phyloP scores from a whole-genome alignment of 2,797 vertebrate species.

The Pipistrellus nathusii region DNA sequence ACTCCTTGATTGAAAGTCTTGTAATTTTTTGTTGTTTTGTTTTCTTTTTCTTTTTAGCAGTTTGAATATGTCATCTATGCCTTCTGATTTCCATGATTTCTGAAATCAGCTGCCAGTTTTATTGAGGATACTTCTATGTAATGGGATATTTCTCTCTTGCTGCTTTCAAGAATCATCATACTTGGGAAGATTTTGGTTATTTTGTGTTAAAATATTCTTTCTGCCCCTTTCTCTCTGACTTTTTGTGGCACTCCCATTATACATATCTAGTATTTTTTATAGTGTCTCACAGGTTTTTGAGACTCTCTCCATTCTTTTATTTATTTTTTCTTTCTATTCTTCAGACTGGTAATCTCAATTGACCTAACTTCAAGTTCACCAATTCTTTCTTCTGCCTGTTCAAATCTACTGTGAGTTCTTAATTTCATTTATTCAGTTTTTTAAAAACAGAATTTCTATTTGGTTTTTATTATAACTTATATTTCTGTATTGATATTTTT shows the following conservation, averaged over 20 bases:
- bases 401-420: not conserved
- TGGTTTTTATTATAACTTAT: not conserved
- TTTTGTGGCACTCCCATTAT: not conserved
- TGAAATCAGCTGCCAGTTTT: not conserved
- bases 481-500: constrained; percentile 20
- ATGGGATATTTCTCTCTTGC: not conserved
- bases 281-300: not conserved
- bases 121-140: not conserved
- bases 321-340: not conserved
- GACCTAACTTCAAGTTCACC: not conserved
- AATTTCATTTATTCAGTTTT: constrained; percentile 17
- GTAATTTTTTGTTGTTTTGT: not conserved
- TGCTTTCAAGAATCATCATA: not conserved
- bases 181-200: not conserved
- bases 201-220: not conserved
- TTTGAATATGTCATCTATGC: not conserved
- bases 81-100: not conserved
- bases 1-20: not conserved
- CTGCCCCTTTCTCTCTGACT: not conserved
- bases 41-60: not conserved
- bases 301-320: not conserved
- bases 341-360: constrained; percentile 3
- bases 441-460: not conserved
- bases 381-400: not conserved
- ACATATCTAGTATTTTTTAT: not conserved